Percentiles rank a stretch among this genome's conserved stretches.
Conservation (phyloP, 2,113 vertebrate species). For the Holacanthus passer region DNA sequence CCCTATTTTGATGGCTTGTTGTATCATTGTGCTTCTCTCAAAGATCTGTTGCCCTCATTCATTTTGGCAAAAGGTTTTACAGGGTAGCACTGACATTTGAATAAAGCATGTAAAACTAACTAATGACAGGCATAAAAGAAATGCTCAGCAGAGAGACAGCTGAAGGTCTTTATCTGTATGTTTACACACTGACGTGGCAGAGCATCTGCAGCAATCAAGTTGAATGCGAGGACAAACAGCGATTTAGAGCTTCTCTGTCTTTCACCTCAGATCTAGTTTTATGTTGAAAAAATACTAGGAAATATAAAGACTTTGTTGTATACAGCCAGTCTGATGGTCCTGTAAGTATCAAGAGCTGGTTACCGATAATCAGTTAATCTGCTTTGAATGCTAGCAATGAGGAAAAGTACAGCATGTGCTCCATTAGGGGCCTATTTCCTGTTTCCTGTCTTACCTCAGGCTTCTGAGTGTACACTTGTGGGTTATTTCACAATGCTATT, state of each 20-base stretch:
- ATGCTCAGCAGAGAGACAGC: neutral
- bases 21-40: neutral
- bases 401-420: conserved; percentile 29
- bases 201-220: neutral
- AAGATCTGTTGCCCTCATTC: neutral
- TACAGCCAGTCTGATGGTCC: neutral
- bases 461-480: neutral
- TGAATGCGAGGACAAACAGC: neutral
- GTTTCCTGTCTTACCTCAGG: conserved; percentile 42
- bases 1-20: conserved; percentile 1
- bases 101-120: conserved; percentile 1
- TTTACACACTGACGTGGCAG: neutral
- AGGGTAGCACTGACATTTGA: conserved; percentile 8
- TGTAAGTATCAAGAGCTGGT: neutral
- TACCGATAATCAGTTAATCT: conserved; percentile 8
- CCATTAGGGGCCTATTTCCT: conserved; percentile 44
- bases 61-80: conserved; percentile 16
- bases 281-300: neutral
- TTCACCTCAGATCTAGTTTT: neutral
- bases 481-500: conserved; percentile 11
- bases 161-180: neutral
- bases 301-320: neutral
- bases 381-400: neutral
- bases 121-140: neutral
- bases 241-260: neutral